Evolutionary conservation across 2,888 invertebrate genomes (phyloP).

Genomic region (Drosophila infuscata): DNA sequence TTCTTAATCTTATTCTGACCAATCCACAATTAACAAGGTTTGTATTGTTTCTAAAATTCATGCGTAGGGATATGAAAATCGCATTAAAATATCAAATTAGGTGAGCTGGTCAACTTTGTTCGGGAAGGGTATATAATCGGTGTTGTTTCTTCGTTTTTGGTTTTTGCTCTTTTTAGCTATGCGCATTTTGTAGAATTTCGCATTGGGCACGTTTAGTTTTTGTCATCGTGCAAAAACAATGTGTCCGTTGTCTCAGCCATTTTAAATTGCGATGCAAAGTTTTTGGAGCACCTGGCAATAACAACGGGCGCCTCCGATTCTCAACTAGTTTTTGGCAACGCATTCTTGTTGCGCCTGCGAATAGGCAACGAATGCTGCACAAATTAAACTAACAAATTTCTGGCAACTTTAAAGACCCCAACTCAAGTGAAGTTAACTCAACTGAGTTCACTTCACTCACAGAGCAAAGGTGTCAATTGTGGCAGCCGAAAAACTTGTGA

Average conservation of each 20-base stretch:
- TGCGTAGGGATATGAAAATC: neutral
- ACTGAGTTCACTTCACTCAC: constrained; percentile 25
- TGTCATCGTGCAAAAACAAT: constrained; percentile 50
- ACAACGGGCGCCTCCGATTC: constrained; percentile 50
- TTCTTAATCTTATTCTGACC: neutral
- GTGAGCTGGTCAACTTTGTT: neutral
- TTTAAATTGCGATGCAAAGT: constrained; percentile 57
- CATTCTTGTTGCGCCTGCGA: constrained; percentile 12
- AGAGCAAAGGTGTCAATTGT: constrained; percentile 72
- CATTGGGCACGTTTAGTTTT: constrained; percentile 76
- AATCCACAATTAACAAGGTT: neutral
- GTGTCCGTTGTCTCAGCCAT: constrained; percentile 36
- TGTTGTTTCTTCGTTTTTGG: neutral
- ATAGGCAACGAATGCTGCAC: constrained; percentile 38
- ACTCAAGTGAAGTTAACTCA: neutral
- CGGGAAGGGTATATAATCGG: neutral
- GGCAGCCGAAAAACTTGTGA: constrained; percentile 64
- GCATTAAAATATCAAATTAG: neutral
- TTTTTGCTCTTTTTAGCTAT: constrained; percentile 22
- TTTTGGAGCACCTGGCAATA: constrained; percentile 66
- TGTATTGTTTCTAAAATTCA: neutral
- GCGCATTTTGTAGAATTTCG: constrained; percentile 59
- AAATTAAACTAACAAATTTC: constrained; percentile 20
- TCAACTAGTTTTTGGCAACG: constrained; percentile 1
- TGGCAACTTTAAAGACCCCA: constrained; percentile 38